Percentiles rank a stretch among this genome's conserved stretches.
phyloP scores from a whole-genome alignment of 92 coral and sea anemone species.

The Desmophyllum pertusum region DNA sequence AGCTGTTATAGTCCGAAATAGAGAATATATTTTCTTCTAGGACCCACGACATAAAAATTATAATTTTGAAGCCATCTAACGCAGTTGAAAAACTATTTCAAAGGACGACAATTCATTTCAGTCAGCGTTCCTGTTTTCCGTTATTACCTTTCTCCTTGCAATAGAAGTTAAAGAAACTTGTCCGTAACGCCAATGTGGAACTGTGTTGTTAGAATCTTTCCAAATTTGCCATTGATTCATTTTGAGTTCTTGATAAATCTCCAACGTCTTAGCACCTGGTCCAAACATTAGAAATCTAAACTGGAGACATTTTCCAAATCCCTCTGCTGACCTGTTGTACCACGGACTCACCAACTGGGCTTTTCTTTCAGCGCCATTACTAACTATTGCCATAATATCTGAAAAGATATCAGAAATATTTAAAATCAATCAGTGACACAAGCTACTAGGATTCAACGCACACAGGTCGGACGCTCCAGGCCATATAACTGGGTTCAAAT shows the following conservation, averaged over 20 bases:
- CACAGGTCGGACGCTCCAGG: not conserved
- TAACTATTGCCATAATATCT: constrained; percentile 22
- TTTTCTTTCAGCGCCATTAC: not conserved
- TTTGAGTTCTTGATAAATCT: constrained; percentile 24
- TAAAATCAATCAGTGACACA: too few species aligned
- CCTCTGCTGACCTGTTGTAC: constrained; percentile 41
- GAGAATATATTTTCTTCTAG: too few species aligned
- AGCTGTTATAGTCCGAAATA: too few species aligned
- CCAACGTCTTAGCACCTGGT: constrained; percentile 40
- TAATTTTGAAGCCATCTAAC: too few species aligned
- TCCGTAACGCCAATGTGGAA: constrained; percentile 54
- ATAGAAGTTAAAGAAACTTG: constrained; percentile 51
- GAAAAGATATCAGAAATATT: not conserved
- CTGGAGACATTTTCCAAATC: constrained; percentile 48
- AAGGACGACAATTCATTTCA: not conserved
- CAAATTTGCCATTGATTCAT: constrained; percentile 27
- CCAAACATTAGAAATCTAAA: constrained; percentile 60
- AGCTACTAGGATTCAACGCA: too few species aligned
- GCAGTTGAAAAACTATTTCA: not conserved
- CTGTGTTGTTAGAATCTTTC: constrained; percentile 39
- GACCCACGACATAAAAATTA: too few species aligned
- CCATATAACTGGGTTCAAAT: too few species aligned
- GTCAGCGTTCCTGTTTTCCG: not conserved
- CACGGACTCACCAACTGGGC: constrained; percentile 43
- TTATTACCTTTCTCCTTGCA: constrained; percentile 38